Base-by-base conservation (phyloP, 2,797 vertebrate genomes). In the Phataginus tricuspis region DNA sequence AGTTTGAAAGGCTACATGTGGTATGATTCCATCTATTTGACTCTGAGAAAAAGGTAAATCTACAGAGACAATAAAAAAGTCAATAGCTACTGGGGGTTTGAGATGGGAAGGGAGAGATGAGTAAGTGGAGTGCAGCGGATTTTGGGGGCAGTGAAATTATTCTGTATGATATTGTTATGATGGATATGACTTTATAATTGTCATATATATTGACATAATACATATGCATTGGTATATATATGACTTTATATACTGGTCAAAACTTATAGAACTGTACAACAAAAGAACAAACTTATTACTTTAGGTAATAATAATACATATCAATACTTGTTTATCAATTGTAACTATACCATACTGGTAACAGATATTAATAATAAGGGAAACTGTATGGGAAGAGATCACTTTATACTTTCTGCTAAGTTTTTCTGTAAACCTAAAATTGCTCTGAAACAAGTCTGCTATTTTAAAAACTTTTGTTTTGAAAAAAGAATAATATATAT, bases 351-450 rank as follows among this genome's bases (percentile, higher is more conserved):
- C 21, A 34, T 45, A 74, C 59, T 77, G 31, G 37, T 16, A 59
- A 5, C 45, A 66, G n/a, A 59, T 80, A 4, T 68, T 51, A 59
- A 57, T 78, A 86, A 86, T 7, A 66, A 51, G 37, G 12, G 53
- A 31, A 16, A 31, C 59, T 86, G 5, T 45, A 16, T 34, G 16
- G 45, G 37, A 4, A 37, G 45, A 72, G 45, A 93, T 7, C 8
- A 63, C 23, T 63, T 71, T 55, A 13, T 64, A 71, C 4, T 64
- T 72, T 45, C 45, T 42, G 42, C 12, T 80, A 13, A 63, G 16
- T 42, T 55, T 34, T 78, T 86, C 66, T 80, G 34, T 93, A 63
- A 87, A 95, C 31, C 18, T 78, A 93, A 89, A 78, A 78, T 34
- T 71, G 9, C 13, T 57, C 34, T 84, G n/a, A 64, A 84, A 69